phyloP scores from a whole-genome alignment of 1,140 invertebrate species.

The Artemia franciscana region DNA sequence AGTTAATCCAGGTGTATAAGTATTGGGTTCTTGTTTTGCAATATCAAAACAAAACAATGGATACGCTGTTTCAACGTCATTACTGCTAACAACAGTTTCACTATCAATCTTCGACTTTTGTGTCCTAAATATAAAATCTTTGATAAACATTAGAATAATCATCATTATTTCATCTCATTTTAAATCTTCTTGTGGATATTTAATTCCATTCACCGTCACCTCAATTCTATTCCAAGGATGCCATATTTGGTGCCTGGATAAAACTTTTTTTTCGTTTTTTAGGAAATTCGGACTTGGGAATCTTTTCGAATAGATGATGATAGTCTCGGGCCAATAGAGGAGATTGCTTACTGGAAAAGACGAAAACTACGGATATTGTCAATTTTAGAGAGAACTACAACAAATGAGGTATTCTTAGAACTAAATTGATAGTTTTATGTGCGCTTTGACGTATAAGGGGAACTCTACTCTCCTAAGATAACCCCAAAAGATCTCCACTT shows the following conservation, averaged over 20 bases:
- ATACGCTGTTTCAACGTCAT: too few relatives aligned
- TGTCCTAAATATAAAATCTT: neutral
- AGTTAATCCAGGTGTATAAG: too few relatives aligned
- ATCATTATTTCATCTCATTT: neutral
- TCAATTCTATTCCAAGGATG: neutral
- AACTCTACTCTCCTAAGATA: too few relatives aligned
- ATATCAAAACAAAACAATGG: too few relatives aligned
- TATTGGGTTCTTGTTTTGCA: too few relatives aligned
- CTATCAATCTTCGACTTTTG: neutral
- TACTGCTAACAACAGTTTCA: too few relatives aligned
- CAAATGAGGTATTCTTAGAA: neutral
- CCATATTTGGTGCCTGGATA: neutral
- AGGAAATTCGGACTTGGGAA: neutral
- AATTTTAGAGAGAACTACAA: neutral
- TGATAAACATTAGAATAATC: neutral
- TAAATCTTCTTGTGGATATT: neutral
- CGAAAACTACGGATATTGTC: neutral
- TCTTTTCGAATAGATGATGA: neutral
- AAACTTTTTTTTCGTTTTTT: neutral
- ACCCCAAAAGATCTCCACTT: too few relatives aligned
- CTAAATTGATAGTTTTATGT: too few relatives aligned
- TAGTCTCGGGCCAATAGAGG: neutral
- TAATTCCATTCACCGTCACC: neutral
- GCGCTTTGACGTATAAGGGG: too few relatives aligned
- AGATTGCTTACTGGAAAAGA: neutral